Evolutionary conservation across 2,888 invertebrate genomes (phyloP).

Genomic region (Eretmocerus hayati): DNA sequence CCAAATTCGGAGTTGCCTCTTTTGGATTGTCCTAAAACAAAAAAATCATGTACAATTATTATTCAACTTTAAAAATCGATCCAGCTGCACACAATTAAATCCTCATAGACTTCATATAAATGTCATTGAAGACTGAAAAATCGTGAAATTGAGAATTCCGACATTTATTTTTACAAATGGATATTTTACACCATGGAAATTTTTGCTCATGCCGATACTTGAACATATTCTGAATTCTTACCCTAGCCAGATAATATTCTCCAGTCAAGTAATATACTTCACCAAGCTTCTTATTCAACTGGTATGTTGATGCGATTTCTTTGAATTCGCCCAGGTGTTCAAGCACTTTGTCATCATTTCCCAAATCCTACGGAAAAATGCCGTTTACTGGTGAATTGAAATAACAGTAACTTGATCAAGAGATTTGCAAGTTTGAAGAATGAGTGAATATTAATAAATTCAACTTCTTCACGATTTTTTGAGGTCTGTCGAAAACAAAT

Average conservation of each 20-base stretch:
- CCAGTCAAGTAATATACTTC: slow-evolving; percentile 34
- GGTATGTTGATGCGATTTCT: slow-evolving; percentile 25
- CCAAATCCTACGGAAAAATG: slow-evolving; percentile 33
- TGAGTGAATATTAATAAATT: no score
- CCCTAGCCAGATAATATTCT: slow-evolving; percentile 31
- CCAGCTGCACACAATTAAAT: no score
- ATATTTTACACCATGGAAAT: no score
- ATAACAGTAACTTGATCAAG: no score
- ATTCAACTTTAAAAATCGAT: neutral
- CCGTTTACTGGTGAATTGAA: no score
- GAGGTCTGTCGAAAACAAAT: neutral
- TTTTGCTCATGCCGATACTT: neutral
- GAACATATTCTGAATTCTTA: slow-evolving; percentile 10
- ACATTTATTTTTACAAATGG: no score
- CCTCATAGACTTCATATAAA: no score
- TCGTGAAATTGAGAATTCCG: no score
- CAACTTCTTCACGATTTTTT: no score
- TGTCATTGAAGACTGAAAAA: no score
- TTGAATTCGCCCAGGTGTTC: slow-evolving; percentile 27
- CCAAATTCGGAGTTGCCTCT: slow-evolving; percentile 30
- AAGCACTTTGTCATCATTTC: slow-evolving; percentile 27
- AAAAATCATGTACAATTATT: neutral
- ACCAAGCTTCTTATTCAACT: slow-evolving; percentile 29
- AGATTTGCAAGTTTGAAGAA: no score
- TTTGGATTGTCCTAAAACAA: slow-evolving; percentile 24